A percentile compares a stretch with the other conserved stretches of the same genome.
Evolutionary conservation across 2,113 vertebrate genomes (phyloP).

Genomic region (Pachycephala philippinensis): DNA sequence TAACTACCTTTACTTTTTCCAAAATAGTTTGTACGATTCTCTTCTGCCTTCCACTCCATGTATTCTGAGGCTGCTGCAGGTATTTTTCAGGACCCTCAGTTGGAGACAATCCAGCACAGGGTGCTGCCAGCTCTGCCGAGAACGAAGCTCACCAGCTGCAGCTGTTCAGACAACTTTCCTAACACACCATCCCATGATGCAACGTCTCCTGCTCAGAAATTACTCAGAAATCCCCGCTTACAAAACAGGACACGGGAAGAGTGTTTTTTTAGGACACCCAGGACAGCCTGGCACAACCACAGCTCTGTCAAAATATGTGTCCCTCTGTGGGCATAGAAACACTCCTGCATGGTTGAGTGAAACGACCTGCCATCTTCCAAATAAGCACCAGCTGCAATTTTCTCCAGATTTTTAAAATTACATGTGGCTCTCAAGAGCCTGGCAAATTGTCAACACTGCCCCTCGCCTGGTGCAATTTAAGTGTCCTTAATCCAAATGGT

Average conservation of each 20-base stretch:
- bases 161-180: slow-evolving; percentile 45
- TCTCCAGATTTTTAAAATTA: slow-evolving; percentile 5
- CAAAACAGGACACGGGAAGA: slow-evolving; percentile 49
- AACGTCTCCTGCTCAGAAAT: slow-evolving; percentile 58
- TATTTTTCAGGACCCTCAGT: background rate
- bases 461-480: background rate
- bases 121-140: fast-evolving
- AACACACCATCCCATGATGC: slow-evolving; percentile 51
- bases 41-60: background rate
- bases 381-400: slow-evolving; percentile 21
- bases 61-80: background rate
- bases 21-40: background rate
- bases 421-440: background rate
- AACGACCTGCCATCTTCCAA: background rate
- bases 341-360: background rate
- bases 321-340: slow-evolving; percentile 27
- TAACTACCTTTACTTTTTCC: background rate
- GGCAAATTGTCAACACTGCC: slow-evolving; percentile 4
- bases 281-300: slow-evolving; percentile 21
- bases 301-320: slow-evolving; percentile 17
- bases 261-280: slow-evolving; percentile 16
- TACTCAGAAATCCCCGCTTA: slow-evolving; percentile 62
- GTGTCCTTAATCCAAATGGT: background rate
- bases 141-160: background rate
- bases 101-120: fast-evolving